Conservation (phyloP, 2,888 invertebrate species). For the Fragum whitleyi region DNA sequence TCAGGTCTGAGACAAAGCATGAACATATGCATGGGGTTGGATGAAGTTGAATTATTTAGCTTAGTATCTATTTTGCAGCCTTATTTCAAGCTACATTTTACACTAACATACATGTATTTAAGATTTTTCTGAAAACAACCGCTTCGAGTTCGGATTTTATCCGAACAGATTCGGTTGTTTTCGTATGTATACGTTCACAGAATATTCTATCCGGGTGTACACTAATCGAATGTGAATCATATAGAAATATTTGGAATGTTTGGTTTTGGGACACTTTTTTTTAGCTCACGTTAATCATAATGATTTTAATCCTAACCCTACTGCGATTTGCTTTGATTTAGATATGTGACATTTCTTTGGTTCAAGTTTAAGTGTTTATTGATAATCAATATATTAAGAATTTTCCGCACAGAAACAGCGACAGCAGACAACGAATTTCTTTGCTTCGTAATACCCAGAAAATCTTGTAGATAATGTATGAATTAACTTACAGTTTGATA, state of each 20-base stretch:
- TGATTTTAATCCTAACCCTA: conserved; percentile 9
- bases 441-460: no score
- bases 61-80: conserved; percentile 12
- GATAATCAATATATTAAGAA: no score
- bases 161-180: not conserved
- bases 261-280: conserved; percentile 12
- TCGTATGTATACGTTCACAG: not conserved
- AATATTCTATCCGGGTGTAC: not conserved
- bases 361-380: no score
- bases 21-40: conserved; percentile 16
- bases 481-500: no score
- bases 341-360: not conserved
- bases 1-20: conserved; percentile 9
- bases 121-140: not conserved
- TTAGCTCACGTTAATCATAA: conserved; percentile 10
- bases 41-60: conserved; percentile 2
- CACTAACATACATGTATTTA: not conserved
- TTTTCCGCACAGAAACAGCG: no score
- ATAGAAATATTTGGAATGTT: not conserved
- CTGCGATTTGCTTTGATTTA: not conserved
- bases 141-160: not conserved
- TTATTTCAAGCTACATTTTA: not conserved
- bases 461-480: no score
- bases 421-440: no score
- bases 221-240: not conserved